Percentiles rank a stretch among this genome's conserved stretches.
These are phyloP conservation scores for Heliothis peltigera DNA, from an alignment of 2,888 invertebrate species.

Conservation along the genomic window DNA sequence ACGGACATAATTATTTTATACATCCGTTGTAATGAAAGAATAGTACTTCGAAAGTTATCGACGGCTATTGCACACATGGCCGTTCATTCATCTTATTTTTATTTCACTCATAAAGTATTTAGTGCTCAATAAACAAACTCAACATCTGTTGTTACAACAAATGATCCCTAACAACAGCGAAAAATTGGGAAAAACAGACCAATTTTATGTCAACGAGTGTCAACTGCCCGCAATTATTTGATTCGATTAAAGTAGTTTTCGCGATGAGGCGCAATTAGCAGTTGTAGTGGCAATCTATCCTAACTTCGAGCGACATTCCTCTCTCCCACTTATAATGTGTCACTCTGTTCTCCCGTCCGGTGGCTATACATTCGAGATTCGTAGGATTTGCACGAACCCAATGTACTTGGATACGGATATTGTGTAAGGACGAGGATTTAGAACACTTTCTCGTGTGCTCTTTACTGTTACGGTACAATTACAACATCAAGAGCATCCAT, in stretches of 20 bases:
- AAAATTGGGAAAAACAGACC: slow-evolving; percentile 43
- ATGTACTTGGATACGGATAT: not conserved
- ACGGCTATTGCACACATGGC: not conserved
- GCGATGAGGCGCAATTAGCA: slow-evolving; percentile 59
- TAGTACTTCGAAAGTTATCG: too few species aligned
- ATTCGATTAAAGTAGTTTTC: slow-evolving; percentile 63
- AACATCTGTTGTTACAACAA: slow-evolving; percentile 2
- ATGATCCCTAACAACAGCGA: slow-evolving; percentile 13
- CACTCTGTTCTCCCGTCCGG: slow-evolving; percentile 27
- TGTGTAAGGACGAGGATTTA: not conserved
- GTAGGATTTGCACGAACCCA: slow-evolving; percentile 9
- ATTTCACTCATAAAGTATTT: not conserved
- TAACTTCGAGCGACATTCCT: slow-evolving; percentile 41
- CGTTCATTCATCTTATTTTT: slow-evolving; percentile 3
- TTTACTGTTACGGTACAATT: not conserved
- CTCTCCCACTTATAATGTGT: slow-evolving; percentile 64
- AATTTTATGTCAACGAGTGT: slow-evolving; percentile 67
- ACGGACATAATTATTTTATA: not conserved
- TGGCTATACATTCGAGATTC: slow-evolving; percentile 5
- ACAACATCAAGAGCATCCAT: not conserved
- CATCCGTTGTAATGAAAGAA: too few species aligned
- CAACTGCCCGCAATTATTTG: slow-evolving; percentile 68
- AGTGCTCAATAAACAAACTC: slow-evolving; percentile 4
- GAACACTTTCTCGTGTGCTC: not conserved
- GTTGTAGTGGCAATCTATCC: slow-evolving; percentile 48